Evolutionary conservation across 2,797 vertebrate species (phyloP), one percentile per base, ranked within the genome.

Genomic region (Paguma larvata): DNA sequence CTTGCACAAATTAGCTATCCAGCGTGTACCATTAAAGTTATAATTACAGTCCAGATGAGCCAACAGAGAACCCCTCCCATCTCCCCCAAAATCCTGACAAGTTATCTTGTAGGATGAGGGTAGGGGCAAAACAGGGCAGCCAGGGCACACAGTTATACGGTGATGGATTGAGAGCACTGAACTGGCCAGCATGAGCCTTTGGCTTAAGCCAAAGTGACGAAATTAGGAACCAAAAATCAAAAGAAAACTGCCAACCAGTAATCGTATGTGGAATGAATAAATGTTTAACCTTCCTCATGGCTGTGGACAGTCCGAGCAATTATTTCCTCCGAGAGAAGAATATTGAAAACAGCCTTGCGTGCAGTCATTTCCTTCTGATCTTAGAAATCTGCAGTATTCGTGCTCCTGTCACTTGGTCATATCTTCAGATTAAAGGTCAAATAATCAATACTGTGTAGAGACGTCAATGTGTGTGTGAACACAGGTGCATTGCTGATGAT

Each of bases 381-480:
- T 72, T 75, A 53, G 48, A 86, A 80, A 85, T 41, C 10, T 67
- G 23, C 19, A 30, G 15, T 82, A 19, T 85, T 91, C 30, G 11
- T 27, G n/a, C 25, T 78, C 27, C 34, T 51, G 5, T 77, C 73
- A 91, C 3, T 65, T 86, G 30, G 13, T 67, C 51, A 15, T 72
- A 72, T 23, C 12, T 72, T 91, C 63, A 86, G 44, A 86, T 59
- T 85, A 46, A 83, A 94, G 32, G 75, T 82, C 59, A 93, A 48
- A 18, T 87, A 89, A 79, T 27, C 53, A 73, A 38, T 32, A 56
- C n/a, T 59, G 2, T 85, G 5, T 79, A 83, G 48, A 94, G 32
- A 82, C 41, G 1, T 67, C 63, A 70, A 72, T 62, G 16, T 38
- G 32, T 44, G 25, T 82, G 41, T 63, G 13, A 44, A 34, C 13